Percentiles rank a stretch among this genome's conserved stretches.
Evolutionary conservation across 2,888 invertebrate species (phyloP).

Genomic region (Mimachlamys varia): DNA sequence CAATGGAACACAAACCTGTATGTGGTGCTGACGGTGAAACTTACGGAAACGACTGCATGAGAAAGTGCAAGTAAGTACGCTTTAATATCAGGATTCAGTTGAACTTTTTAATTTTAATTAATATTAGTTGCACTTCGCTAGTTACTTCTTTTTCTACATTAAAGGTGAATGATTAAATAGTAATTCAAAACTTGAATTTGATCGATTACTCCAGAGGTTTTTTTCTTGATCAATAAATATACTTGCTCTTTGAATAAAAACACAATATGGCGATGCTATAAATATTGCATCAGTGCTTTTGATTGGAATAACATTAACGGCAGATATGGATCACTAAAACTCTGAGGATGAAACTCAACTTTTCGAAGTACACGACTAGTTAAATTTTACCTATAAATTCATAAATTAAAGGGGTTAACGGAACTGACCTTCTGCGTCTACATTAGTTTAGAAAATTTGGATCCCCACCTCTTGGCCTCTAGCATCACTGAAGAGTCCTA

Average conservation of each 20-base stretch:
- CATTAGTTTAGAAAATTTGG: no score
- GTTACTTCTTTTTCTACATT: background rate
- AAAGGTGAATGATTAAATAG: background rate
- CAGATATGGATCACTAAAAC: no score
- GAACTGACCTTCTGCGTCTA: no score
- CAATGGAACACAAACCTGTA: background rate
- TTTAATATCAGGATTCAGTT: background rate
- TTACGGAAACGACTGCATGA: background rate
- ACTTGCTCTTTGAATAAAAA: background rate
- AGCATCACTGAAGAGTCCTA: no score
- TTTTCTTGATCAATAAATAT: background rate
- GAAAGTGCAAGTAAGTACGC: background rate
- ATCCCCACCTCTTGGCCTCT: no score
- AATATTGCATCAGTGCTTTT: background rate
- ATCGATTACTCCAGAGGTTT: no score
- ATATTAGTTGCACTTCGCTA: background rate
- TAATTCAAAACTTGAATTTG: background rate
- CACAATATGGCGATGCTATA: background rate
- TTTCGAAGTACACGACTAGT: no score
- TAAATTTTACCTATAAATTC: no score
- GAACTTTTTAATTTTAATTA: no score
- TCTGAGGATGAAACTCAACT: no score
- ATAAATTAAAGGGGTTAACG: no score
- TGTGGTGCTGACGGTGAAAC: conserved; percentile 6
- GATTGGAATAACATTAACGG: no score